These are phyloP conservation scores for Pristionchus entomophagus DNA, from an alignment of 2,888 invertebrate species.

Conservation along the genomic window DNA sequence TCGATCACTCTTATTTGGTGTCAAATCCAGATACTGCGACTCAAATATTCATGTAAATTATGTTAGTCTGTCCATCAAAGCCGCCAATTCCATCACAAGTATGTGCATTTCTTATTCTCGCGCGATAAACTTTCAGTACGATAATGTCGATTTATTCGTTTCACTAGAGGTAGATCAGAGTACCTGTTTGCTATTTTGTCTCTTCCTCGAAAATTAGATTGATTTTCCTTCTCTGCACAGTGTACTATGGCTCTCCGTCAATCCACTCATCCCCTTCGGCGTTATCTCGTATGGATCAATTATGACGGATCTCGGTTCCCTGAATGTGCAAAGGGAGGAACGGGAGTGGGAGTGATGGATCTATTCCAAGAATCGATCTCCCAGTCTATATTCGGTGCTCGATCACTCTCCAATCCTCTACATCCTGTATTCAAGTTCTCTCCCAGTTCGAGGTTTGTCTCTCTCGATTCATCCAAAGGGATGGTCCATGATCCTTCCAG, in stretches of 20 bases:
- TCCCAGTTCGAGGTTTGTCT: constrained; percentile 52
- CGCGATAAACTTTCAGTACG: background rate
- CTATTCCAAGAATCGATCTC: constrained; percentile 57
- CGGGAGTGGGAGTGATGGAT: constrained; percentile 68
- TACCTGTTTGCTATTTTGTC: background rate
- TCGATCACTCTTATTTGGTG: background rate
- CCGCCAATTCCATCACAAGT: constrained; percentile 1
- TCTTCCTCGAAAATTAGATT: background rate
- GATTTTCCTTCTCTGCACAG: background rate
- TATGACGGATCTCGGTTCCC: constrained; percentile 70
- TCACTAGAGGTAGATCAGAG: background rate
- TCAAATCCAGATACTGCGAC: background rate
- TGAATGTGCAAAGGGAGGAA: constrained; percentile 69
- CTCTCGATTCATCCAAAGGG: background rate
- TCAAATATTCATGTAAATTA: background rate
- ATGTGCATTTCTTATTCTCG: background rate
- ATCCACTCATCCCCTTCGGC: constrained; percentile 38
- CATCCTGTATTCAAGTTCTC: constrained; percentile 45
- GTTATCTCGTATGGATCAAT: constrained; percentile 68
- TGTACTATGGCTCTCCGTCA: background rate
- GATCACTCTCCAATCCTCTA: background rate
- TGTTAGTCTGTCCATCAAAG: constrained; percentile 7
- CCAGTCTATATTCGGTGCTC: constrained; percentile 48
- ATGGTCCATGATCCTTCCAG: constrained; percentile 43
- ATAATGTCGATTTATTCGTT: background rate